Base-by-base conservation (phyloP, 2,797 vertebrate genomes). In the Sebastes iracundus region DNA sequence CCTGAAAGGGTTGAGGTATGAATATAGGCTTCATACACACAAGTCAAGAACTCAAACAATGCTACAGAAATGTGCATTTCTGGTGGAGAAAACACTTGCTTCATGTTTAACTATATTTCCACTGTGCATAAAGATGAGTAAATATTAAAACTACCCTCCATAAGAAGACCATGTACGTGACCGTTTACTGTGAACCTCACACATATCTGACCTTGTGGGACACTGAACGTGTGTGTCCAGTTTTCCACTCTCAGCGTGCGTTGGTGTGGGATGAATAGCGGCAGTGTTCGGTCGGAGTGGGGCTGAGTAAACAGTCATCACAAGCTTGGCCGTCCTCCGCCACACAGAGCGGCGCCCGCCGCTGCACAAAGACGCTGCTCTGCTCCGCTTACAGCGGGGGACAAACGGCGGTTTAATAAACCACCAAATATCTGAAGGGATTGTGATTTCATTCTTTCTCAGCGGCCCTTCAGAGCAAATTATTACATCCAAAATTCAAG, bases 241-340 rank as follows among this genome's bases (percentile, higher is more conserved):
- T 72, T 83, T 87, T 83, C 82, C 87, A 58, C 60, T 53, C 60
- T 49, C 52, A 3, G 75, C 0, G 13, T 6, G 85, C 64, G 80
- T 66, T 85, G 88, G 84, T 76, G 35, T 64, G 28, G 64, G 62
- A 83, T 95, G 93, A 95, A 95, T 94, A 16, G 81, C 46, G 73
- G 25, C 89, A 93, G 91, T 94, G 94, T 95, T 95, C 83, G 2
- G 72, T 78, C 71, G 18, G 88, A 85, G 90, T 87, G 88, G 82
- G 90, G 76, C 77, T 81, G 88, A 91, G 88, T 89, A 94, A 94
- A 95, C 92, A 93, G 87, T 90, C 79, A 80, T 85, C 84, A 86
- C 84, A 90, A 79, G 85, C 87, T 74, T 52, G 81, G 58, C 79
- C 32, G n/a, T 74, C 69, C 74, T 63, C 75, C 13, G 22, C 81